Evolutionary conservation across 2,888 invertebrate genomes (phyloP).

Genomic region (Microdon myrmicae): DNA sequence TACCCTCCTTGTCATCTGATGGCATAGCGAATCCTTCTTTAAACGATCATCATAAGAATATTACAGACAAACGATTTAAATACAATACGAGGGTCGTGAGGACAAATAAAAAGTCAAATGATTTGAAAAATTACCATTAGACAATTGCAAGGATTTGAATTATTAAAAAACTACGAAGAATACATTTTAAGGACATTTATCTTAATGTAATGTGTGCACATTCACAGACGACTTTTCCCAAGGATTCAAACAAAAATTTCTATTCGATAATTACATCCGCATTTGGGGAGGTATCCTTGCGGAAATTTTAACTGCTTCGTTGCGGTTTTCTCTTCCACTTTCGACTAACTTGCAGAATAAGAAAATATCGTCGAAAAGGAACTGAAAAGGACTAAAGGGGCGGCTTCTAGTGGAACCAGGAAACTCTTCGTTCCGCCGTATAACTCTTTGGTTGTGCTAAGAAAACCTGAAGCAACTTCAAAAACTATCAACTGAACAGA

Average conservation of each 20-base stretch:
- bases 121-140: constrained; percentile 39
- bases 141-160: constrained; percentile 26
- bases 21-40: constrained; percentile 41
- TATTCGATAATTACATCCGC: constrained; percentile 46
- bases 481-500: constrained; percentile 49
- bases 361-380: too few species aligned
- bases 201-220: neutral
- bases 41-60: constrained; percentile 23
- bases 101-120: constrained; percentile 30
- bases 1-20: constrained; percentile 30
- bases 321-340: constrained; percentile 33
- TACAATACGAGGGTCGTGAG: constrained; percentile 8
- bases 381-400: too few species aligned
- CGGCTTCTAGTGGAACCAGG: constrained; percentile 9
- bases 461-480: constrained; percentile 50
- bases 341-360: too few species aligned
- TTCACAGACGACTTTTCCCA: neutral
- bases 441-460: constrained; percentile 38
- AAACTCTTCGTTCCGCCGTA: constrained; percentile 47
- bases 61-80: neutral
- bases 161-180: constrained; percentile 29
- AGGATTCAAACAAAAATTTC: constrained; percentile 3
- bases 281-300: constrained; percentile 37
- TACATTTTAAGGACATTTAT: constrained; percentile 11
- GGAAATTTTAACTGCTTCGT: constrained; percentile 33